phyloP scores from a whole-genome alignment of 2,113 vertebrate species.

The Erythrocebus patas region DNA sequence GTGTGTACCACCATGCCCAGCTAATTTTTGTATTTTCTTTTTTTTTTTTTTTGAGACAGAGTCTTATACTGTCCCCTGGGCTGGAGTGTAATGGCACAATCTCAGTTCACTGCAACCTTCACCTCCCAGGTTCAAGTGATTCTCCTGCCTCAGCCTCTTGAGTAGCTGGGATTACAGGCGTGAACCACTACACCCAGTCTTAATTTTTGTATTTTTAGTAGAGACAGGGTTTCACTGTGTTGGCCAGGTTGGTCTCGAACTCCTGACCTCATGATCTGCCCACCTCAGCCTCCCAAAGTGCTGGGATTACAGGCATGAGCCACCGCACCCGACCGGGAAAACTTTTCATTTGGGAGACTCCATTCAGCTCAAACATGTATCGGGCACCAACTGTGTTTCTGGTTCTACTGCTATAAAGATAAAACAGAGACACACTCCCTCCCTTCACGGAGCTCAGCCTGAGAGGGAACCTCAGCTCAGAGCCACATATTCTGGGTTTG shows the following conservation, averaged over 20 bases:
- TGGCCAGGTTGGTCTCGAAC: background rate
- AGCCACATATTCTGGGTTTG: background rate
- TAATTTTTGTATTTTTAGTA: background rate
- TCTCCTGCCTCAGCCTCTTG: background rate
- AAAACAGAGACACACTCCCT: background rate
- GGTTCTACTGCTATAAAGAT: background rate
- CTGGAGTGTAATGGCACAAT: too few relatives aligned
- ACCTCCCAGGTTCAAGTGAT: too few relatives aligned
- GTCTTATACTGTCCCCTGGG: too few relatives aligned
- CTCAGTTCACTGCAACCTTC: too few relatives aligned
- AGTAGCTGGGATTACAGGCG: background rate
- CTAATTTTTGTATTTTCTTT: background rate
- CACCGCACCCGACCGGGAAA: background rate
- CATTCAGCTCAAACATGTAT: background rate
- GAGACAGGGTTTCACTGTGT: background rate
- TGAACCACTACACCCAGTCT: too few relatives aligned
- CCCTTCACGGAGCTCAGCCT: background rate
- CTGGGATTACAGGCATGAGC: background rate
- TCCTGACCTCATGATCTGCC: background rate
- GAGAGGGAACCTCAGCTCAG: background rate
- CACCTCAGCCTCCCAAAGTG: background rate
- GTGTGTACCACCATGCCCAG: background rate
- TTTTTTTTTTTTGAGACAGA: too few relatives aligned
- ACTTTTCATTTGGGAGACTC: background rate
- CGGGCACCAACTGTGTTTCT: background rate